phyloP scores from a whole-genome alignment of 2,113 vertebrate genomes.

The Stigmatopora nigra region DNA sequence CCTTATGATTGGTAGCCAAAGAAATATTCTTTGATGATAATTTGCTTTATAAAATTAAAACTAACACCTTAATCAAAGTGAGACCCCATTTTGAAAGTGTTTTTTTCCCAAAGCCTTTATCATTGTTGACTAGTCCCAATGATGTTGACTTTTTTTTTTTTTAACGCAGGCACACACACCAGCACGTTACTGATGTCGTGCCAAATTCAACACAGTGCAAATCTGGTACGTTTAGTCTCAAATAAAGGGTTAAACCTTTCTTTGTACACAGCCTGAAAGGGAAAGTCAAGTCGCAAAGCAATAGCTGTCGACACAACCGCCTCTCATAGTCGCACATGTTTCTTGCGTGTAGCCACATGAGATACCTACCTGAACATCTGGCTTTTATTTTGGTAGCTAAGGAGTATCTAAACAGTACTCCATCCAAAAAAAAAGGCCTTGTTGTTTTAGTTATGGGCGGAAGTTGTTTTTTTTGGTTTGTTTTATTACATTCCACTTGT shows the following conservation, averaged over 20 bases:
- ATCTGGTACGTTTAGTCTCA: conserved; percentile 51
- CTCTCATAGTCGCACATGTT: conserved; percentile 52
- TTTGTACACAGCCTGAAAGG: conserved; percentile 62
- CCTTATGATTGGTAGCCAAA: background rate
- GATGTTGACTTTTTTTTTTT: conserved; percentile 13
- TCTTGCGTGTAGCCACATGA: conserved; percentile 71
- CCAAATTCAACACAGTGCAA: conserved; percentile 44
- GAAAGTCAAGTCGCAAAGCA: conserved; percentile 60
- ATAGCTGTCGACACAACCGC: conserved; percentile 61
- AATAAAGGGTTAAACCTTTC: conserved; percentile 63
- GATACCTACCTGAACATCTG: conserved; percentile 62
- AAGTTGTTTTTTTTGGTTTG: conserved; percentile 45
- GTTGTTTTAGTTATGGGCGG: conserved; percentile 71
- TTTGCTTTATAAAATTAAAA: background rate
- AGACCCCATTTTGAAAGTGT: background rate
- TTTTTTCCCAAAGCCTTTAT: background rate
- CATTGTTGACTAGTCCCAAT: background rate
- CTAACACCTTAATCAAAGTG: background rate
- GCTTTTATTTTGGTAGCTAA: conserved; percentile 69
- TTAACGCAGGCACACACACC: conserved; percentile 1
- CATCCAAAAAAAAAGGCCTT: conserved; percentile 57
- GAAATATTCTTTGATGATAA: background rate
- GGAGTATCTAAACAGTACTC: conserved; percentile 65
- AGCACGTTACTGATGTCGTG: conserved; percentile 36
- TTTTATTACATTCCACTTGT: conserved; percentile 9